Percentiles rank a stretch among this genome's conserved stretches.
phyloP scores from a whole-genome alignment of 2,797 vertebrate species.

The Typhlichthys subterraneus region DNA sequence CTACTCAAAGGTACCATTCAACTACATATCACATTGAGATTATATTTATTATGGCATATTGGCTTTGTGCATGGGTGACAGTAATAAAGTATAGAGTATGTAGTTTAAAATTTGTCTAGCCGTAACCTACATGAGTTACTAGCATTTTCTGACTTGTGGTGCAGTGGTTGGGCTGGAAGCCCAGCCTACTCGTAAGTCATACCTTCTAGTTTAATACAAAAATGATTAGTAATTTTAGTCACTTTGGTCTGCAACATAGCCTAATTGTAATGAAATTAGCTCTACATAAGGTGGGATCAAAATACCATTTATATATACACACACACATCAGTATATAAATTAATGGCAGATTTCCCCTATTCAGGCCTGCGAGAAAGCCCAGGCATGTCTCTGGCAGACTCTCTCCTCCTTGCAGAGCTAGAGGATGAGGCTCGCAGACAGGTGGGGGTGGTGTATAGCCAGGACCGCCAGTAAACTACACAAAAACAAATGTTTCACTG shows the following conservation, averaged over 20 bases:
- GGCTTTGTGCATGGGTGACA: too few relatives aligned
- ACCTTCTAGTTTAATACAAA: too few relatives aligned
- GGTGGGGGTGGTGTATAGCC: constrained; percentile 76
- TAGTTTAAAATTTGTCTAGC: too few relatives aligned
- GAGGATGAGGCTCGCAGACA: constrained; percentile 76
- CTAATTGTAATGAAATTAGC: neutral
- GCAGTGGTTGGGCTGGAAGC: neutral
- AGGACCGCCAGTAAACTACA: constrained; percentile 62
- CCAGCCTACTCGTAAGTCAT: too few relatives aligned
- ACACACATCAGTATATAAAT: neutral
- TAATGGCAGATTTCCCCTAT: neutral
- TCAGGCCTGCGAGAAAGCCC: constrained; percentile 77
- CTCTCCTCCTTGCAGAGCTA: constrained; percentile 69
- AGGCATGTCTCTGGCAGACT: constrained; percentile 75
- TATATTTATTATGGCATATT: neutral
- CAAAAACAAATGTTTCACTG: neutral
- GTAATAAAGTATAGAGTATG: too few relatives aligned
- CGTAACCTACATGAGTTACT: neutral
- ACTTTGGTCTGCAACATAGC: neutral
- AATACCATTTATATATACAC: neutral
- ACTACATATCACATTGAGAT: neutral
- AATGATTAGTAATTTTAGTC: too few relatives aligned
- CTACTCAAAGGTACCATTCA: constrained; percentile 76
- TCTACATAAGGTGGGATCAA: constrained; percentile 45
- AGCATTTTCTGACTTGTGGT: neutral